Conservation (phyloP, 92 coral and sea anemone genomes). For the Porites rus region DNA sequence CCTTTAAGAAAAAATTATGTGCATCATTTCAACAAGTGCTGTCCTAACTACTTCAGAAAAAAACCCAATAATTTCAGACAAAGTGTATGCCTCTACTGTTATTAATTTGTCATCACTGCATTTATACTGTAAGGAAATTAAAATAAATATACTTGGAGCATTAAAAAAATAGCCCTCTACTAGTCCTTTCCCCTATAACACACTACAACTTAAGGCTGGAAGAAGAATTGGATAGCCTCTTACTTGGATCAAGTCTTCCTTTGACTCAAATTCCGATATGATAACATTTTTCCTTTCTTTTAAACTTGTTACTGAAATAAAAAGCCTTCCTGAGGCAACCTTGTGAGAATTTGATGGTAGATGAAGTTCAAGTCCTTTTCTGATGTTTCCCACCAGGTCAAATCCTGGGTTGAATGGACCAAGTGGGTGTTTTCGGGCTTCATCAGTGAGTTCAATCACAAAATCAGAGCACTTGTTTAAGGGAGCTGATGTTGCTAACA, state of each 20-base stretch:
- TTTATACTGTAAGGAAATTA: too few relatives aligned
- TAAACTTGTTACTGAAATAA: constrained; percentile 89
- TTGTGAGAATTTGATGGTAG: constrained; percentile 87
- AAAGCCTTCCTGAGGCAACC: constrained; percentile 84
- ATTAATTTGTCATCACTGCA: too few relatives aligned
- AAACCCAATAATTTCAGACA: too few relatives aligned
- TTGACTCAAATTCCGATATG: constrained; percentile 88
- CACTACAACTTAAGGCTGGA: background rate
- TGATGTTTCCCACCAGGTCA: constrained; percentile 83
- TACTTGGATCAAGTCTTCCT: constrained; percentile 95
- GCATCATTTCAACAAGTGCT: too few relatives aligned
- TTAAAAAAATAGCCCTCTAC: too few relatives aligned
- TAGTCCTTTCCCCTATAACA: too few relatives aligned
- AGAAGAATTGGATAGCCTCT: background rate
- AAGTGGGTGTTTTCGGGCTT: constrained; percentile 81
- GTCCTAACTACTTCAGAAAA: too few relatives aligned
- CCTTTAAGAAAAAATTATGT: too few relatives aligned
- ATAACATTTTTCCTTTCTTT: constrained; percentile 83
- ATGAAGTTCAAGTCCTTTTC: constrained; percentile 73
- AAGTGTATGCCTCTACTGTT: too few relatives aligned
- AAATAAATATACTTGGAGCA: too few relatives aligned
- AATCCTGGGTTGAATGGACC: constrained; percentile 96
- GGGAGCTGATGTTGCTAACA: constrained; percentile 92
- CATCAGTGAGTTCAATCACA: constrained; percentile 79
- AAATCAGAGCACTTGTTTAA: constrained; percentile 80